Evolutionary conservation across 2,888 invertebrate genomes (phyloP).

Genomic region (Junonia oenone): DNA sequence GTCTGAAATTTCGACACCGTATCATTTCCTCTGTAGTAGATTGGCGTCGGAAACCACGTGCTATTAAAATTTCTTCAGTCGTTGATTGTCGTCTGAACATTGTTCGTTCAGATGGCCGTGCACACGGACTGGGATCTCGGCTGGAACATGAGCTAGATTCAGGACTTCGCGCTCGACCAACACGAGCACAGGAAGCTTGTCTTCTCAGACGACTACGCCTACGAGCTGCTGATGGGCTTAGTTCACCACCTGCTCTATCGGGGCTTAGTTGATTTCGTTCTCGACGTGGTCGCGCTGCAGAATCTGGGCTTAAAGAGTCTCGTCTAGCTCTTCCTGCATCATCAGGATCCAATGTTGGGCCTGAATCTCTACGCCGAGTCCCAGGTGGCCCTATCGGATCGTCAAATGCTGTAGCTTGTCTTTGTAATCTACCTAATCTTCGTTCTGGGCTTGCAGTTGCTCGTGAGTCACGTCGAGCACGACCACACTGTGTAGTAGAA

Average conservation of each 20-base stretch:
- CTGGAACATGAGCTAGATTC: slow-evolving; percentile 88
- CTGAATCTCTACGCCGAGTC: slow-evolving; percentile 86
- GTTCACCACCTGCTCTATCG: slow-evolving; percentile 88
- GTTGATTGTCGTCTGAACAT: slow-evolving; percentile 92
- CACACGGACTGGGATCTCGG: slow-evolving; percentile 91
- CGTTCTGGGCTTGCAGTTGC: slow-evolving; percentile 83
- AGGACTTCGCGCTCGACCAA: slow-evolving; percentile 81
- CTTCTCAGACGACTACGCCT: slow-evolving; percentile 84
- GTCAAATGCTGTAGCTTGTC: slow-evolving; percentile 94
- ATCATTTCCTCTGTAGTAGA: slow-evolving; percentile 97
- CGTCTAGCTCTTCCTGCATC: slow-evolving; percentile 87
- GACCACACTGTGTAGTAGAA: slow-evolving; percentile 91
- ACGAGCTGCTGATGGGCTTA: slow-evolving; percentile 86
- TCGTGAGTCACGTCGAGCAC: slow-evolving; percentile 83
- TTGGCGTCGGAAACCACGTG: slow-evolving; percentile 92
- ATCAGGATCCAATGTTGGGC: slow-evolving; percentile 91
- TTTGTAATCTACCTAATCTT: slow-evolving; percentile 85
- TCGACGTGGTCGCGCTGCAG: slow-evolving; percentile 87
- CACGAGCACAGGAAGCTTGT: slow-evolving; percentile 87
- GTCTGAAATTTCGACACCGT: slow-evolving; percentile 92
- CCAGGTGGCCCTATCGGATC: slow-evolving; percentile 88
- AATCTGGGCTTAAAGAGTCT: slow-evolving; percentile 94
- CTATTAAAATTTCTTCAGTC: slow-evolving; percentile 94
- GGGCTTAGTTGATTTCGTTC: slow-evolving; percentile 89
- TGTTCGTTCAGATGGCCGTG: slow-evolving; percentile 81